Percentiles rank a stretch among this genome's conserved stretches.
phyloP scores from a whole-genome alignment of 2,113 vertebrate species.

The Bos taurus region ARS-UCD2.0 NC_037346.1:39897001-39897500 shows the following conservation, averaged over 20 bases:
- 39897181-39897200: not conserved
- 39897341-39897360: not conserved
- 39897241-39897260: not conserved
- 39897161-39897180: not conserved
- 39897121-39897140: not conserved
- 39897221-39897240: not conserved
- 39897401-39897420: not conserved
- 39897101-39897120: not conserved
- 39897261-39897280: not conserved
- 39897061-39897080: not conserved
- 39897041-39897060: not conserved
- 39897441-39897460: slow-evolving; percentile 15
- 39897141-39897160: not conserved
- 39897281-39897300: slow-evolving; percentile 9
- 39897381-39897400: not conserved
- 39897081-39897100: not conserved
- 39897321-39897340: not conserved
- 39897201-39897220: not conserved
- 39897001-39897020: not conserved
- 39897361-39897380: not conserved
- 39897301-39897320: not conserved
- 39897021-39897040: not conserved
- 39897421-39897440: not conserved
- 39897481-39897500: slow-evolving; percentile 31
- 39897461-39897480: not conserved